Conservation (phyloP, 2,797 vertebrate species). For the Amphiprion clarkii region DNA sequence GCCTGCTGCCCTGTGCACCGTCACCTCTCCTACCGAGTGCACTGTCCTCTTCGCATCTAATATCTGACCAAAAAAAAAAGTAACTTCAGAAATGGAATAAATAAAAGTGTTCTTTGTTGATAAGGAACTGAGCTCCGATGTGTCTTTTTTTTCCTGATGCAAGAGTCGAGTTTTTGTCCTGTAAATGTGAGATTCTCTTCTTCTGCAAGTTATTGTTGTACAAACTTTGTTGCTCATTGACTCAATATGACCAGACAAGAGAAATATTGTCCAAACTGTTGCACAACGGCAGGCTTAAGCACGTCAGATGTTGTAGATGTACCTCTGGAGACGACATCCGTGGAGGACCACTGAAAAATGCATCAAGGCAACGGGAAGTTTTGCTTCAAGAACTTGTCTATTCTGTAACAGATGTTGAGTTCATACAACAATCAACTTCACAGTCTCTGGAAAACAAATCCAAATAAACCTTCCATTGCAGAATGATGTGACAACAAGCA, state of each 20-base stretch:
- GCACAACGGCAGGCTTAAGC: too few species aligned
- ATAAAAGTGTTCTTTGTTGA: constrained; percentile 77
- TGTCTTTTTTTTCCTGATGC: not conserved
- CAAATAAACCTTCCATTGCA: too few species aligned
- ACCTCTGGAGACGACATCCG: not conserved
- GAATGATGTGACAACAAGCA: too few species aligned
- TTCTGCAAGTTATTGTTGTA: not conserved
- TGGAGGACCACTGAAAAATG: not conserved
- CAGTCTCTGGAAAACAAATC: too few species aligned
- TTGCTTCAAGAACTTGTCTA: too few species aligned
- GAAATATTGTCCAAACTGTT: not conserved
- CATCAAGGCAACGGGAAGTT: not conserved
- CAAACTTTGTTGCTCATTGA: not conserved
- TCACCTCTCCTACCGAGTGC: constrained; percentile 60
- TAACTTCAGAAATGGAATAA: constrained; percentile 60
- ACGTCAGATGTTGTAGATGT: not conserved
- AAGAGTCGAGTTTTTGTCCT: not conserved
- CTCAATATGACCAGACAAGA: not conserved
- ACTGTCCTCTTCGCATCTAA: constrained; percentile 61
- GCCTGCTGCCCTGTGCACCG: constrained; percentile 71
- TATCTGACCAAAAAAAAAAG: constrained; percentile 69
- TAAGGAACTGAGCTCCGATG: constrained; percentile 12
- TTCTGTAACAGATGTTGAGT: not conserved
- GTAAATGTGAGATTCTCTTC: not conserved
- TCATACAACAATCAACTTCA: too few species aligned